Percentiles rank a stretch among this genome's conserved stretches.
These are phyloP conservation scores for Galerucella calmariensis DNA, from an alignment of 2,888 invertebrate species.

Conservation along the genomic window DNA sequence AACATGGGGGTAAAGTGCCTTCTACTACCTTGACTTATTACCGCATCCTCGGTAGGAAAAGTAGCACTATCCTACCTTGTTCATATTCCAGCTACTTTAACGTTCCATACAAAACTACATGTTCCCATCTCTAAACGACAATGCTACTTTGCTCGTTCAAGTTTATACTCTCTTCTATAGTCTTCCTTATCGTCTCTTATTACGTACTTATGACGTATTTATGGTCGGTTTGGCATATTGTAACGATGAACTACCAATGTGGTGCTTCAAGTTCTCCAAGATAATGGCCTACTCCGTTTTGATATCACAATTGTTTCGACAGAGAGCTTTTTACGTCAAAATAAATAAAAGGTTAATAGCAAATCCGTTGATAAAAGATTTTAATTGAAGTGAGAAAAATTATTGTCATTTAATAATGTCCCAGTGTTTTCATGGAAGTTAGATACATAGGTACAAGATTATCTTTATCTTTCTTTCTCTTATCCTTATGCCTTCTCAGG, in stretches of 20 bases:
- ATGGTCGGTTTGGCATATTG: slow-evolving; percentile 24
- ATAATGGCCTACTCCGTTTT: slow-evolving; percentile 16
- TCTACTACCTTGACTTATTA: too few species aligned
- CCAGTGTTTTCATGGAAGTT: too few species aligned
- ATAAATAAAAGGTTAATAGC: not conserved
- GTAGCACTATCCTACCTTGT: too few species aligned
- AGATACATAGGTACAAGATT: too few species aligned
- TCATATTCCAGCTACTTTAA: not conserved
- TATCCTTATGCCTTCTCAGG: too few species aligned
- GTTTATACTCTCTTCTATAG: slow-evolving; percentile 22
- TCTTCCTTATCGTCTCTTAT: slow-evolving; percentile 27
- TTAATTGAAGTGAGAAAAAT: not conserved
- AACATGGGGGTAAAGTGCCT: too few species aligned
- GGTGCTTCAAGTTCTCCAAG: slow-evolving; percentile 3
- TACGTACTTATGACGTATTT: slow-evolving; percentile 37
- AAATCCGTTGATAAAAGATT: not conserved
- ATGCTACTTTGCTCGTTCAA: slow-evolving; percentile 9
- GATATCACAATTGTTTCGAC: slow-evolving; percentile 12
- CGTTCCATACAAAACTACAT: not conserved
- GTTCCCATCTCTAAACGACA: slow-evolving; percentile 6
- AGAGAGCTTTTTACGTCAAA: not conserved
- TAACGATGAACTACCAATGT: slow-evolving; percentile 26
- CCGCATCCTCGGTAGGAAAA: too few species aligned
- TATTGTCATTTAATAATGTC: not conserved
- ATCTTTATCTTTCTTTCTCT: too few species aligned